Percentiles rank a stretch among this genome's conserved stretches.
Evolutionary conservation across 2,888 invertebrate species (phyloP).

Genomic region (Notodonta ziczac): DNA sequence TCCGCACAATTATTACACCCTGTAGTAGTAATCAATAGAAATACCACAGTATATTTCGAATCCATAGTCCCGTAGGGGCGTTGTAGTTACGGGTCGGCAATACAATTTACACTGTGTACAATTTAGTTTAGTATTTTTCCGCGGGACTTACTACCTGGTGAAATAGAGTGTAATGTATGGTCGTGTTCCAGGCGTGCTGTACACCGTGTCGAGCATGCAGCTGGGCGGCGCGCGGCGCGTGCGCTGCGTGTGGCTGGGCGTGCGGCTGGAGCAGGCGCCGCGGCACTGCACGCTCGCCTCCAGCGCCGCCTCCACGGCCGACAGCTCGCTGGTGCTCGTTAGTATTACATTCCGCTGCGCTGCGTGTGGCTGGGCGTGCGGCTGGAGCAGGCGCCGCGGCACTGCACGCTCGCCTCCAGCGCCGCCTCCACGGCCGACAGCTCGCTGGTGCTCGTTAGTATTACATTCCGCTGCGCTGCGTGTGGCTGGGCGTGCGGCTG

Average conservation of each 20-base stretch:
- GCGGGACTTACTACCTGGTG: too few relatives aligned
- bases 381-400: conserved; percentile 61
- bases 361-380: conserved; percentile 86
- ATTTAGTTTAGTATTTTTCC: too few relatives aligned
- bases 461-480: conserved; percentile 72
- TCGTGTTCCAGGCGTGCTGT: conserved; percentile 66
- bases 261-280: conserved; percentile 63
- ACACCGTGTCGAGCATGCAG: conserved; percentile 82
- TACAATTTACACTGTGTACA: too few relatives aligned
- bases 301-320: conserved; percentile 76
- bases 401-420: conserved; percentile 76
- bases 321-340: conserved; percentile 73
- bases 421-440: conserved; percentile 78
- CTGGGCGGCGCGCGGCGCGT: conserved; percentile 78
- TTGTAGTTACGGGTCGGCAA: too few relatives aligned
- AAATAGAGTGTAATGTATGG: not conserved
- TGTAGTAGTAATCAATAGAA: too few relatives aligned
- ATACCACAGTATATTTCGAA: too few relatives aligned
- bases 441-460: conserved; percentile 67
- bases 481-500: conserved; percentile 84
- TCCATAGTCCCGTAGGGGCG: too few relatives aligned
- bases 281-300: conserved; percentile 73
- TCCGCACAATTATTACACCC: too few relatives aligned
- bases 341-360: conserved; percentile 57
- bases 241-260: conserved; percentile 86